phyloP scores from a whole-genome alignment of 2,888 invertebrate species.

The Encarsia formosa region DNA sequence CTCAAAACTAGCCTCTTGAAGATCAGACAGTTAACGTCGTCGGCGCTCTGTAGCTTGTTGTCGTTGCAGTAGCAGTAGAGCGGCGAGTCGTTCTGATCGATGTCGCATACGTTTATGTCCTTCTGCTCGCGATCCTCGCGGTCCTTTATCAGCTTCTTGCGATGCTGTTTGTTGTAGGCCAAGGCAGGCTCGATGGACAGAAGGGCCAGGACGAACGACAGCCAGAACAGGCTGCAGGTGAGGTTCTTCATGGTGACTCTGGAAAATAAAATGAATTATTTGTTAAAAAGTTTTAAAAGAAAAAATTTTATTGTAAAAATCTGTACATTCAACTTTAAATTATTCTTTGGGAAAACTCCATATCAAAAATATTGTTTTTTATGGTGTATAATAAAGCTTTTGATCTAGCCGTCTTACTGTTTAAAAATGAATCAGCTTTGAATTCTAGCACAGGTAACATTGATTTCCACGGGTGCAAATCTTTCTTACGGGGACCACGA shows the following conservation, averaged over 20 bases:
- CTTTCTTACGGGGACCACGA: too few relatives aligned
- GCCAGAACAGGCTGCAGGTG: conserved; percentile 1
- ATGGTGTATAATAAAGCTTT: too few relatives aligned
- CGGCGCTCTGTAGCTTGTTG: conserved; percentile 53
- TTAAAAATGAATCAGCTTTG: too few relatives aligned
- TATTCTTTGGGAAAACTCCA: too few relatives aligned
- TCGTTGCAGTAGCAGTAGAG: conserved; percentile 63
- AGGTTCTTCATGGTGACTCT: conserved; percentile 24
- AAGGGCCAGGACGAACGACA: conserved; percentile 26
- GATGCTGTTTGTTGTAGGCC: conserved; percentile 34
- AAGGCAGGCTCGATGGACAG: conserved; percentile 27
- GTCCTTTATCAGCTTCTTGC: conserved; percentile 34
- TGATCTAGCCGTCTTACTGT: too few relatives aligned
- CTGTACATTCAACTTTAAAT: too few relatives aligned
- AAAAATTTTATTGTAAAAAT: too few relatives aligned
- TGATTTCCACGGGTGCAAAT: too few relatives aligned
- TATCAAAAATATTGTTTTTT: too few relatives aligned
- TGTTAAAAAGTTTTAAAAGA: too few relatives aligned
- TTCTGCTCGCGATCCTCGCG: conserved; percentile 18
- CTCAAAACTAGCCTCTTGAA: conserved; percentile 66
- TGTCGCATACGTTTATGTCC: conserved; percentile 57
- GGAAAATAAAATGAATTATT: conserved; percentile 14
- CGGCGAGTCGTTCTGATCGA: conserved; percentile 56
- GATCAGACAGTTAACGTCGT: conserved; percentile 74
- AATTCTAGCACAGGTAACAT: too few relatives aligned